Base-by-base conservation (phyloP, 1,140 invertebrate species). In the Leptoteleia sp. region DNA sequence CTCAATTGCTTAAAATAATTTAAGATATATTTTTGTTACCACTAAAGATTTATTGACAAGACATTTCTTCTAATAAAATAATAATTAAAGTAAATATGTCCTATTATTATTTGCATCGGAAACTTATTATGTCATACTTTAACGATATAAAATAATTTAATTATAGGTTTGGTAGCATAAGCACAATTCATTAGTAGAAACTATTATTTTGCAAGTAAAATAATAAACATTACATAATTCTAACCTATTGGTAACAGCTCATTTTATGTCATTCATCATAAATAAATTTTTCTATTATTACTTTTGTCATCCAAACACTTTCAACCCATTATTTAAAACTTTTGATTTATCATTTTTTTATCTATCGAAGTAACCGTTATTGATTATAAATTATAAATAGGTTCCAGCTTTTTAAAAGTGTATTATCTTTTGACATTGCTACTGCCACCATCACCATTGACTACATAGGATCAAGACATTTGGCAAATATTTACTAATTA, bases 151-250 rank as follows among this genome's bases (percentile, higher is more conserved):
- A n/a, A n/a, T n/a, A n/a, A n/a, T n/a, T n/a, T 54, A 22, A n/a
- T 29, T 33, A 31, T 29, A 50, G 16, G 1, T 45, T 25, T 11
- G 1, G 17, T 37, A 22, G 19, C 5, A 22, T 22, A 22, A 22
- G 2, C n/a, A n/a, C n/a, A n/a, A n/a, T n/a, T n/a, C n/a, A n/a
- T n/a, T n/a, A n/a, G n/a, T n/a, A n/a, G n/a, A n/a, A n/a, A n/a
- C n/a, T n/a, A n/a, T n/a, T n/a, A n/a, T n/a, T n/a, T n/a, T n/a
- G n/a, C n/a, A n/a, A n/a, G n/a, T n/a, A n/a, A n/a, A 48, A 62
- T 16, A 52, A 65, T 17, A 65, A 68, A 68, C 40, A 70, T 70
- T 70, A 70, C 42, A 70, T 70, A 70, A 70, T 70, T 50, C 52
- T 70, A 70, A 70, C 65, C 65, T 70, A 70, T 31, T 22, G 22